These are phyloP conservation scores for Thyatira batis DNA, from an alignment of 2,888 invertebrate genomes.

Conservation along the genomic window DNA sequence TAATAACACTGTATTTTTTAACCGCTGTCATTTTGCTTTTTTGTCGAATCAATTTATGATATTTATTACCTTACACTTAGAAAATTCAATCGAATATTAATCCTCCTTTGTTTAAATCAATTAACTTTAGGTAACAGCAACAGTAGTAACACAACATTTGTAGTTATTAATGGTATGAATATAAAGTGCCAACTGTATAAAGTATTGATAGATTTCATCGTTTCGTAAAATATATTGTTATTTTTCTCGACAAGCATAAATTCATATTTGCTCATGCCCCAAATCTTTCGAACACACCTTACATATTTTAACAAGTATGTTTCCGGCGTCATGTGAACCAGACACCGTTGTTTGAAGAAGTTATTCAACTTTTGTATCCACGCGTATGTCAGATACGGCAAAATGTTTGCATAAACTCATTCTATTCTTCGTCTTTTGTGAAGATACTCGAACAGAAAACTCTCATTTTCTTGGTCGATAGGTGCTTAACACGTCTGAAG, in stretches of 20 bases:
- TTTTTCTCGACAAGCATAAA: not conserved
- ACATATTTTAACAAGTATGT: not conserved
- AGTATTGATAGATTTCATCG: not conserved
- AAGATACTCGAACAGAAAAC: constrained; percentile 38
- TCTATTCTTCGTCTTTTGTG: constrained; percentile 46
- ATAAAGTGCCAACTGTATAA: too few relatives aligned
- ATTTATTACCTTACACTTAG: too few relatives aligned
- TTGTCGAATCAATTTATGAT: too few relatives aligned
- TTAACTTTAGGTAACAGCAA: too few relatives aligned
- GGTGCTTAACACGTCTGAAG: constrained; percentile 37
- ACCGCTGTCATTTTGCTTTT: too few relatives aligned
- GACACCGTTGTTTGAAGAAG: constrained; percentile 4
- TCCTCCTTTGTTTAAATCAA: too few relatives aligned
- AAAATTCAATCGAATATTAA: too few relatives aligned
- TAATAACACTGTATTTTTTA: too few relatives aligned
- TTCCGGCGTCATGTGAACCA: constrained; percentile 3
- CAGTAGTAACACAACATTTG: too few relatives aligned
- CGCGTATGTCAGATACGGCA: constrained; percentile 32
- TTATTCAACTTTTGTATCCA: constrained; percentile 27
- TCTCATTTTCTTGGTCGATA: constrained; percentile 39
- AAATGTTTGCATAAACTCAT: constrained; percentile 48
- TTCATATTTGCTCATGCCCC: not conserved
- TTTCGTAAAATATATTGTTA: not conserved
- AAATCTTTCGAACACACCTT: not conserved
- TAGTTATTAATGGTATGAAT: too few relatives aligned